Evolutionary conservation across 2,797 vertebrate species (phyloP).

Genomic region (Chelmon rostratus): DNA sequence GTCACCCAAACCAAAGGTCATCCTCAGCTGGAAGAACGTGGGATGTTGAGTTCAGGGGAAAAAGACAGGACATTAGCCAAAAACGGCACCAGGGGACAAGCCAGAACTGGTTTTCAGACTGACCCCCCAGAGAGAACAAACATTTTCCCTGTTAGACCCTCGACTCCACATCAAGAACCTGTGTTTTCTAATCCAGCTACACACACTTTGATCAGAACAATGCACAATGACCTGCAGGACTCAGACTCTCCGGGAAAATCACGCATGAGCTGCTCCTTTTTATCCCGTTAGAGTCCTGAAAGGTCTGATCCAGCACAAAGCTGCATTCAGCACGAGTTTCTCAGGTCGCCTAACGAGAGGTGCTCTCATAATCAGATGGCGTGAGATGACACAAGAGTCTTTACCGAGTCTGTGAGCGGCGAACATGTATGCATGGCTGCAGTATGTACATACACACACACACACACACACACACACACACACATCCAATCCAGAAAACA

Average conservation of each 20-base stretch:
- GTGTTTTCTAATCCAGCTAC: constrained; percentile 58
- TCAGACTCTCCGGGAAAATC: constrained; percentile 56
- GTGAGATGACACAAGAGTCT: neutral
- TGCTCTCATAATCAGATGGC: neutral
- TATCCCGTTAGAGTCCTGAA: constrained; percentile 21
- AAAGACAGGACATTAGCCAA: constrained; percentile 17
- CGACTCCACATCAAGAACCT: constrained; percentile 38
- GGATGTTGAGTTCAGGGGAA: neutral
- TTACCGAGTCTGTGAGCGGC: neutral
- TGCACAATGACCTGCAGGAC: constrained; percentile 63
- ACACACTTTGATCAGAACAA: constrained; percentile 74
- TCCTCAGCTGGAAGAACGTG: neutral
- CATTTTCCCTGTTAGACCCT: neutral
- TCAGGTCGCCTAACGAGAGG: neutral
- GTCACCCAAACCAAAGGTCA: constrained; percentile 11
- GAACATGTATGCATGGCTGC: neutral
- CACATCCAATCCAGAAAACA: no score
- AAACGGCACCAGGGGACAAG: constrained; percentile 27
- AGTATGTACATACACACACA: no score
- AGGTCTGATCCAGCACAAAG: constrained; percentile 59
- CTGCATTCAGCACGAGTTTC: constrained; percentile 34
- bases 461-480: no score
- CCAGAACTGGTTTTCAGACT: constrained; percentile 2
- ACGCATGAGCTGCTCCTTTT: constrained; percentile 63
- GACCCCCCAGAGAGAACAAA: constrained; percentile 53